These are phyloP conservation scores for Nymphalis c-album DNA, from an alignment of 2,888 invertebrate species.

Conservation along the genomic window DNA sequence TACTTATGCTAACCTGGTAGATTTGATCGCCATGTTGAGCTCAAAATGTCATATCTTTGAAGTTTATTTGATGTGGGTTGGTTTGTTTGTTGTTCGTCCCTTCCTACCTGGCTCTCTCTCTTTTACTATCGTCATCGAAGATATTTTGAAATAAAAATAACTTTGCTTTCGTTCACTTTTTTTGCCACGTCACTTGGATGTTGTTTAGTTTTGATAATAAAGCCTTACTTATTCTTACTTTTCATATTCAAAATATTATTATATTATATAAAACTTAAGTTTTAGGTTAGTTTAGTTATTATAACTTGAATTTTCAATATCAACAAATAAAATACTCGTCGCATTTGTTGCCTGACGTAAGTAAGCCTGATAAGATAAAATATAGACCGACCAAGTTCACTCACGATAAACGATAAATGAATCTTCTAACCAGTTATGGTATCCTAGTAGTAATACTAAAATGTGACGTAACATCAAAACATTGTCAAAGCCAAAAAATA, in stretches of 20 bases:
- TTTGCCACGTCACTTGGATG: too few relatives aligned
- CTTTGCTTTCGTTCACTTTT: too few relatives aligned
- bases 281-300: too few relatives aligned
- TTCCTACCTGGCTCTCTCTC: neutral
- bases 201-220: too few relatives aligned
- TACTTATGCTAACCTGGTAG: conserved; percentile 61
- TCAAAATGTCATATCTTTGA: conserved; percentile 51
- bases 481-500: conserved; percentile 19
- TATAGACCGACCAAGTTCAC: neutral
- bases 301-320: too few relatives aligned
- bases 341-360: too few relatives aligned
- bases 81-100: neutral
- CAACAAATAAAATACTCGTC: too few relatives aligned
- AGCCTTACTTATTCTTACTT: too few relatives aligned
- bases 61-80: conserved; percentile 11
- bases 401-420: neutral
- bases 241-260: too few relatives aligned
- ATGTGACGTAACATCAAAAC: conserved; percentile 64
- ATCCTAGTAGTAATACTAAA: conserved; percentile 57
- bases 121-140: neutral
- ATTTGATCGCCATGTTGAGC: conserved; percentile 68
- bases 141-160: neutral
- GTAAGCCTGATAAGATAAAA: too few relatives aligned
- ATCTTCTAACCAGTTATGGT: conserved; percentile 35
- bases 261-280: too few relatives aligned